Percentiles rank a stretch among this genome's conserved stretches.
Evolutionary conservation across 2,113 vertebrate species (phyloP).

Genomic region (Cromileptes altivelis): DNA sequence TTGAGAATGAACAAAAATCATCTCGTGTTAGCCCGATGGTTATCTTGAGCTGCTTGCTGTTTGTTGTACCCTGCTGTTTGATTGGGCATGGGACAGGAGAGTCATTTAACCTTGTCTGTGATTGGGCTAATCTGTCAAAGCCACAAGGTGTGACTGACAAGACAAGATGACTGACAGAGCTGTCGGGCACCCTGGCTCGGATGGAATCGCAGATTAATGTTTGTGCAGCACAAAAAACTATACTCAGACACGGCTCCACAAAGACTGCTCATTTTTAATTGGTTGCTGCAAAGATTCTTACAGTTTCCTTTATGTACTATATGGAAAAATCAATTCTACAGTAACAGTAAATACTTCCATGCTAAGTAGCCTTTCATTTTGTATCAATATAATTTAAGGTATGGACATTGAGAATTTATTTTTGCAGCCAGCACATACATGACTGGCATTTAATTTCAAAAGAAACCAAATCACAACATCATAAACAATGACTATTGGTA

Average conservation of each 20-base stretch:
- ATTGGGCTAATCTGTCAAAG: slow-evolving; percentile 74
- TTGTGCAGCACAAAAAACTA: slow-evolving; percentile 6
- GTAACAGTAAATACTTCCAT: background rate
- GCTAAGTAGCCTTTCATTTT: background rate
- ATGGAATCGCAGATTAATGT: slow-evolving; percentile 23
- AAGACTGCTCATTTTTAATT: background rate
- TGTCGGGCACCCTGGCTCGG: slow-evolving; percentile 30
- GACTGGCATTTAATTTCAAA: background rate
- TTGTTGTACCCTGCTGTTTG: slow-evolving; percentile 55
- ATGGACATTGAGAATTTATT: background rate
- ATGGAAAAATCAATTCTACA: slow-evolving; percentile 16
- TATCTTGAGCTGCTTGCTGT: slow-evolving; percentile 43
- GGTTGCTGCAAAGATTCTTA: background rate
- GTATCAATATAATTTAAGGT: slow-evolving; percentile 1
- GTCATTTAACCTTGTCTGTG: slow-evolving; percentile 71
- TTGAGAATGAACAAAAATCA: slow-evolving; percentile 36
- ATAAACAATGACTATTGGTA: background rate
- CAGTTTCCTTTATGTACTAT: background rate
- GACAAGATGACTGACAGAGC: slow-evolving; percentile 63
- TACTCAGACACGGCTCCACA: background rate
- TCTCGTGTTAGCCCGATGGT: slow-evolving; percentile 17
- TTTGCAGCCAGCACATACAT: background rate
- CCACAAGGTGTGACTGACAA: slow-evolving; percentile 65
- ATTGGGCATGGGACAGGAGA: slow-evolving; percentile 54
- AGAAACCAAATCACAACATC: background rate